Conservation (phyloP, 2,888 invertebrate genomes). For the Nomada lathburiana region DNA sequence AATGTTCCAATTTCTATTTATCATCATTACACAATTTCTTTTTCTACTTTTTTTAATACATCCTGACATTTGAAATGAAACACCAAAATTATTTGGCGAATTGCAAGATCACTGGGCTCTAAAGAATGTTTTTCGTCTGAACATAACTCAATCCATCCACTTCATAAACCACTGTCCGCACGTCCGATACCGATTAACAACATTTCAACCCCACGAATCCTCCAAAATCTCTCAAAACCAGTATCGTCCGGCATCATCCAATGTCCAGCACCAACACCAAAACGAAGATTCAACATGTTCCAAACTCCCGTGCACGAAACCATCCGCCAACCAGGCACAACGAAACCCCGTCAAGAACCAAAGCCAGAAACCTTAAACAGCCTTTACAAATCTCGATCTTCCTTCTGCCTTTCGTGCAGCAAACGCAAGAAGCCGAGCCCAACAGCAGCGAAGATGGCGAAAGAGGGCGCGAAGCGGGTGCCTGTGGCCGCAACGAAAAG, state of each 20-base stretch:
- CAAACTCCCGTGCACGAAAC: not conserved
- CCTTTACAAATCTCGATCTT: not conserved
- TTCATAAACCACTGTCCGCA: no score
- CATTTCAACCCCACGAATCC: not conserved
- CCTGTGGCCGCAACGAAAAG: constrained; percentile 44
- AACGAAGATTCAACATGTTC: not conserved
- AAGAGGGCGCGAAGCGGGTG: constrained; percentile 17
- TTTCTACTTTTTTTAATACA: no score
- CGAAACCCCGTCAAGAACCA: not conserved
- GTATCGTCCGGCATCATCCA: not conserved
- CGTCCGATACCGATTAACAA: no score
- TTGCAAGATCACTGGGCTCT: no score
- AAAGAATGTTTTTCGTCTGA: no score
- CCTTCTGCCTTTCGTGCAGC: constrained; percentile 42
- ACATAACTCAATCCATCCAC: no score
- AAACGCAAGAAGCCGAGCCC: constrained; percentile 62
- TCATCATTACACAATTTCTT: no score
- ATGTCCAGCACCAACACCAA: not conserved
- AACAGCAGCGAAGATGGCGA: constrained; percentile 83
- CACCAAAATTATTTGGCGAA: no score
- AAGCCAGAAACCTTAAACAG: not conserved
- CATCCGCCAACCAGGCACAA: not conserved
- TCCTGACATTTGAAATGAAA: no score
- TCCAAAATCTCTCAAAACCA: not conserved
- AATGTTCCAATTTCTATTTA: not conserved